Base-by-base conservation (phyloP, 2,888 invertebrate genomes). In the Epinotia ramella region DNA sequence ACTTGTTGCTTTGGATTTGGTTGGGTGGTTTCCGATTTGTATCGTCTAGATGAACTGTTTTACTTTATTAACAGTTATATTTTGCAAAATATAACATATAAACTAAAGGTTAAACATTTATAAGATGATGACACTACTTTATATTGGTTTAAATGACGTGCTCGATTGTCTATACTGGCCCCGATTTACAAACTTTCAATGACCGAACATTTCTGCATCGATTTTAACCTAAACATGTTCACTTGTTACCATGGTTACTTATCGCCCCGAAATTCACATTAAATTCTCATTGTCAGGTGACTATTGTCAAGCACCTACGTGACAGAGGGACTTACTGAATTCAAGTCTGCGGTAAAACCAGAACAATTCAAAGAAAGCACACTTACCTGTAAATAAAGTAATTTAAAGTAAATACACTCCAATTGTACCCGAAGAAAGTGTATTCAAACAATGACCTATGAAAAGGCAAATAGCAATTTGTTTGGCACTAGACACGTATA, bases 381-480 rank as follows among this genome's bases (percentile, higher is more conserved):
- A 18, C n/a, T 7, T 53, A 53, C 13, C 13, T 7, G 7, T 40
- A 40, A 63, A 63, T 40, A 28, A 16, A 24, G 40, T 20, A 63
- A 63, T 33, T 33, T 56, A 33, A 18, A 28, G 18, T 16, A 20
- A 59, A 59, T 57, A 7, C 16, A 44, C 57, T 40, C 5, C 59
- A 59, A 59, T 59, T 46, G 46, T 20, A 11, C 3, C 6, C 24
- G 44, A 59, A 69, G 59, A 62, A 62, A 70, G 70, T 63, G 62
- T n/a, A 46, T 13, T 49, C 62, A 53, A 66, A 60, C 13, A 40
- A 24, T 53, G 18, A 57, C 7, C 18, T 57, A 62, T 70, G 53
- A 53, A 70, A 70, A 60, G 24, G 5, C 70, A 60, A 75, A 53
- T 24, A 20, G 16, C 76, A 65, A 72, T 78, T 78, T 68, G 62